These are phyloP conservation scores for Parazoanthus darwini DNA, from an alignment of 92 coral and sea anemone species.

Conservation along the genomic window DNA sequence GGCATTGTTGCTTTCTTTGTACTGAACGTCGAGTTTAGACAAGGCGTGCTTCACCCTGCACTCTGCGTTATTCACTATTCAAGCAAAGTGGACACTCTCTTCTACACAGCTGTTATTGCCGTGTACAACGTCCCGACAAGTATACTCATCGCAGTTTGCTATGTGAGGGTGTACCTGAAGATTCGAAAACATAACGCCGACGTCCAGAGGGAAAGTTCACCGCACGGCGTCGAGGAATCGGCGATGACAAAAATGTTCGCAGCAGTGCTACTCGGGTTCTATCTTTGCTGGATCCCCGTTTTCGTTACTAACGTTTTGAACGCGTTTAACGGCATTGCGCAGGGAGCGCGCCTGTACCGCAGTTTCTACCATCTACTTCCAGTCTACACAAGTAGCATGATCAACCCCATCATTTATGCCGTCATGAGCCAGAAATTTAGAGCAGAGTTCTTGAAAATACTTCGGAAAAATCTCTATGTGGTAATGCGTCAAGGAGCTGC, in stretches of 20 bases:
- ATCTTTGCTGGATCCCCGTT: constrained; percentile 20
- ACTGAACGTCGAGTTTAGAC: background rate
- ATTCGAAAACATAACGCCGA: constrained; percentile 17
- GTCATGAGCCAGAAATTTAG: constrained; percentile 28
- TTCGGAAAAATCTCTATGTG: background rate
- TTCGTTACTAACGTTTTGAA: constrained; percentile 18
- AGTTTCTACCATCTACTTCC: constrained; percentile 27
- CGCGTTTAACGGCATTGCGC: constrained; percentile 13
- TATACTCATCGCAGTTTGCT: background rate
- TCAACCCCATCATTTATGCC: constrained; percentile 24
- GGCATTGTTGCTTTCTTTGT: background rate
- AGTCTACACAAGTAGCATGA: constrained; percentile 20
- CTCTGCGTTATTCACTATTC: background rate
- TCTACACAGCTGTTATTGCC: constrained; percentile 6
- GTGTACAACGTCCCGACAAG: constrained; percentile 6
- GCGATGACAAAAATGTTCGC: constrained; percentile 21
- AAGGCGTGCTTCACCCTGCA: background rate
- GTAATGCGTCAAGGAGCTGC: background rate
- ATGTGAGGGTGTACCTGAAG: background rate
- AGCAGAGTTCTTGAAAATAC: constrained; percentile 17
- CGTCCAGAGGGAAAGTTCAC: constrained; percentile 21
- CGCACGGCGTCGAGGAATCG: constrained; percentile 26
- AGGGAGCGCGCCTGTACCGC: background rate
- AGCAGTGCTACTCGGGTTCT: constrained; percentile 1
- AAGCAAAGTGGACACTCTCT: background rate